phyloP scores from a whole-genome alignment of 2,888 invertebrate species.

The Poecilobothrus nobilitatus region DNA sequence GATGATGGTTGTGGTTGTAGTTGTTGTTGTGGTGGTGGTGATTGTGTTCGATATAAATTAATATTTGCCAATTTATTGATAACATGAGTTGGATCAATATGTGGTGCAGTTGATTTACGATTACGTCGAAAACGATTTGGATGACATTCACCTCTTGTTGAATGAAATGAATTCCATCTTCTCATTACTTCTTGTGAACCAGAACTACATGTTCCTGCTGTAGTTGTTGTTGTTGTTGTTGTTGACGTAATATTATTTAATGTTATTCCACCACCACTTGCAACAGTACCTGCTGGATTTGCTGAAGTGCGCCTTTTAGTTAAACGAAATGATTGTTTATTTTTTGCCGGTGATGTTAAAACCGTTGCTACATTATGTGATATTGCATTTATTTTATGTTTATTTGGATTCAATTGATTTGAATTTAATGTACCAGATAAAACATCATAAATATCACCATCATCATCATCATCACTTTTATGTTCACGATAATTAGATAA shows the following conservation, averaged over 20 bases:
- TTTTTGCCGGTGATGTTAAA: not conserved
- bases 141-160: conserved; percentile 25
- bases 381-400: no score
- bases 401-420: no score
- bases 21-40: not conserved
- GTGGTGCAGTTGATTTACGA: conserved; percentile 24
- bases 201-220: not conserved
- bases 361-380: no score
- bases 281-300: not conserved
- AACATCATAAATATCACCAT: not conserved
- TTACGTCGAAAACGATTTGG: conserved; percentile 25
- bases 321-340: conserved; percentile 4
- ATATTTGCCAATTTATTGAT: not conserved
- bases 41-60: conserved; percentile 10
- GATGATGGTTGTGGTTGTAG: no score
- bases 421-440: no score
- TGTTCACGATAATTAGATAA: not conserved
- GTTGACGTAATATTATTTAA: not conserved
- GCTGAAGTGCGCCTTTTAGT: not conserved
- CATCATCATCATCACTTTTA: not conserved
- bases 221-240: not conserved
- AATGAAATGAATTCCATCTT: conserved; percentile 8
- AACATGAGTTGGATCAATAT: conserved; percentile 14
- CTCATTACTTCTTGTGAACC: not conserved
- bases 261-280: not conserved